phyloP scores from a whole-genome alignment of 37 sponge, comb jelly and placozoan genomes.

The Amphimedon queenslandica region DNA sequence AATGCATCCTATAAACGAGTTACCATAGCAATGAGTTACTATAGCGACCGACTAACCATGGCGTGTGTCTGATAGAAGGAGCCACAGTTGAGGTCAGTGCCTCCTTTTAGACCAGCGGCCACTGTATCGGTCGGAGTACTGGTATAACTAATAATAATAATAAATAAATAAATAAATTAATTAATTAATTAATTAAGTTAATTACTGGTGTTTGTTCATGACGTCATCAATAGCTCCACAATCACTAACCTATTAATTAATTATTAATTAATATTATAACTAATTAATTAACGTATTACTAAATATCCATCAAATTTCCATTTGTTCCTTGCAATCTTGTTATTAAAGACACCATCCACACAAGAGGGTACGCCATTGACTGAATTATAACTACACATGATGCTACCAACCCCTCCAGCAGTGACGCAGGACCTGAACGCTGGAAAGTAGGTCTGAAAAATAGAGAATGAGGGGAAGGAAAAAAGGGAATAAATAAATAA shows the following conservation, averaged over 20 bases:
- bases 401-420: slow-evolving; percentile 27
- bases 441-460: slow-evolving; percentile 10
- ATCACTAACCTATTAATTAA: slow-evolving; percentile 54
- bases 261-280: neutral
- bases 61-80: slow-evolving; percentile 54
- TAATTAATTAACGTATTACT: slow-evolving; percentile 16
- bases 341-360: slow-evolving; percentile 58
- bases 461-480: too few relatives aligned
- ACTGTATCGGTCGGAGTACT: slow-evolving; percentile 45
- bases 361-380: slow-evolving; percentile 76
- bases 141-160: slow-evolving; percentile 52
- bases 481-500: too few relatives aligned
- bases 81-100: slow-evolving; percentile 81
- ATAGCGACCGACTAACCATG: slow-evolving; percentile 10
- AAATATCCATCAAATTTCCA: slow-evolving; percentile 64
- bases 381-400: slow-evolving; percentile 83
- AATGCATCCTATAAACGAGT: slow-evolving; percentile 76
- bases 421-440: slow-evolving; percentile 46
- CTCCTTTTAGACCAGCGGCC: slow-evolving; percentile 49
- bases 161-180: neutral
- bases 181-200: too few relatives aligned
- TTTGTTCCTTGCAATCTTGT: slow-evolving; percentile 46
- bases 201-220: slow-evolving; percentile 61
- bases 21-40: too few relatives aligned
- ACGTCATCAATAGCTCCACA: slow-evolving; percentile 74